Percentiles rank a stretch among this genome's conserved stretches.
These are phyloP conservation scores for Apostichopus californicus DNA, from an alignment of 35 echinoderm and acorn worm species.

Conservation along the genomic window DNA sequence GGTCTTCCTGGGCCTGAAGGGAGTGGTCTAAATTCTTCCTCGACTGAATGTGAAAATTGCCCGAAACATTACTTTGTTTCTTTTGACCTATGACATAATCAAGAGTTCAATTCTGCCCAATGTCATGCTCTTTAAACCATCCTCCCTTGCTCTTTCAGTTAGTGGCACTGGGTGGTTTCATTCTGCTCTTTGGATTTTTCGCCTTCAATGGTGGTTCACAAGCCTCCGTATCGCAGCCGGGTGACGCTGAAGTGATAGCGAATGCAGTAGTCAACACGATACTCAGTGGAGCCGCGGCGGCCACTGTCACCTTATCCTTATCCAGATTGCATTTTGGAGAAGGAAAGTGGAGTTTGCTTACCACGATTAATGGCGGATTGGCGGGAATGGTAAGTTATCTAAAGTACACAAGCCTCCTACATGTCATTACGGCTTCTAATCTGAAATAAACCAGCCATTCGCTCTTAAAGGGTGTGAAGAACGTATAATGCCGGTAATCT, in stretches of 20 bases:
- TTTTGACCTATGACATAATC: too few relatives aligned
- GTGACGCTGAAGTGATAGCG: slow-evolving; percentile 72
- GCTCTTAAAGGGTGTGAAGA: too few relatives aligned
- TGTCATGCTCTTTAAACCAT: too few relatives aligned
- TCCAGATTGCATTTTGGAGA: slow-evolving; percentile 27
- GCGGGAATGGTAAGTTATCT: slow-evolving; percentile 80
- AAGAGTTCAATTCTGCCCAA: too few relatives aligned
- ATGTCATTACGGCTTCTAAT: background rate
- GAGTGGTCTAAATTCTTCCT: too few relatives aligned
- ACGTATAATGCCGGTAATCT: too few relatives aligned
- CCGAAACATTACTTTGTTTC: too few relatives aligned
- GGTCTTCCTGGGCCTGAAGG: too few relatives aligned
- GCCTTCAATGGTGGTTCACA: slow-evolving; percentile 98
- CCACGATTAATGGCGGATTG: slow-evolving; percentile 82
- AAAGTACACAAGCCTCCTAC: too few relatives aligned
- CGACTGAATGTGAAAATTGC: too few relatives aligned
- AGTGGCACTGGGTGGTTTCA: slow-evolving; percentile 81
- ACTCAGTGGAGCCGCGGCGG: slow-evolving; percentile 66
- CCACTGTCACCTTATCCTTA: slow-evolving; percentile 67
- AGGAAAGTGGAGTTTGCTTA: slow-evolving; percentile 72
- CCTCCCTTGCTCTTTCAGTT: background rate
- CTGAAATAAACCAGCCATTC: too few relatives aligned
- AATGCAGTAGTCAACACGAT: slow-evolving; percentile 91
- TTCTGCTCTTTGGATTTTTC: slow-evolving; percentile 95
- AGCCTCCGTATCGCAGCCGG: slow-evolving; percentile 76